Percentiles rank a stretch among this genome's conserved stretches.
Evolutionary conservation across 2,797 vertebrate species (phyloP).

Genomic region (Chiroxiphia lanceolata): DNA sequence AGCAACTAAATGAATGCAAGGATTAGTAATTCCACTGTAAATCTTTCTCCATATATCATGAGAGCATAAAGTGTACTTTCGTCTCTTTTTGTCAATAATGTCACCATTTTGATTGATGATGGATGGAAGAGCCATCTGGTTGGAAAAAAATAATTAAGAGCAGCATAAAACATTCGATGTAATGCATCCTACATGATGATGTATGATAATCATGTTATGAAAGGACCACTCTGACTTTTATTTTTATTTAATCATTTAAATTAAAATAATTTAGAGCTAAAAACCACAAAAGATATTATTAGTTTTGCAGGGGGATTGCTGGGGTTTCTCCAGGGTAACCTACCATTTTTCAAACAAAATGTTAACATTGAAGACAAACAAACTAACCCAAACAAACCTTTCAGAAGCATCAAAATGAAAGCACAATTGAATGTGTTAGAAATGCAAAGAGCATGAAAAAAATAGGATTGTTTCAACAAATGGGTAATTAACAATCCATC

Average conservation of each 20-base stretch:
- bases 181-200: background rate
- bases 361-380: background rate
- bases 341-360: background rate
- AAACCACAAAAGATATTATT: background rate
- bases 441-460: background rate
- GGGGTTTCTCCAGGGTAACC: background rate
- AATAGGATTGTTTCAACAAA: background rate
- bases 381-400: background rate
- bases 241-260: background rate
- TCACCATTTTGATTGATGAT: background rate
- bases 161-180: background rate
- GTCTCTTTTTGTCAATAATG: background rate
- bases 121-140: background rate
- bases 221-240: background rate
- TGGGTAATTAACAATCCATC: background rate
- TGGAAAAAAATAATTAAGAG: background rate
- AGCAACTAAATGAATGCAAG: background rate
- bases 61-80: background rate
- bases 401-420: background rate
- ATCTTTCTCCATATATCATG: background rate
- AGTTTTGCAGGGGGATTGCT: background rate
- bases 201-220: background rate
- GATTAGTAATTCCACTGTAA: background rate
- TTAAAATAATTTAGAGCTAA: background rate
- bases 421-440: background rate